phyloP scores from a whole-genome alignment of 1,140 invertebrate species.

The Notospermus geniculatus region DNA sequence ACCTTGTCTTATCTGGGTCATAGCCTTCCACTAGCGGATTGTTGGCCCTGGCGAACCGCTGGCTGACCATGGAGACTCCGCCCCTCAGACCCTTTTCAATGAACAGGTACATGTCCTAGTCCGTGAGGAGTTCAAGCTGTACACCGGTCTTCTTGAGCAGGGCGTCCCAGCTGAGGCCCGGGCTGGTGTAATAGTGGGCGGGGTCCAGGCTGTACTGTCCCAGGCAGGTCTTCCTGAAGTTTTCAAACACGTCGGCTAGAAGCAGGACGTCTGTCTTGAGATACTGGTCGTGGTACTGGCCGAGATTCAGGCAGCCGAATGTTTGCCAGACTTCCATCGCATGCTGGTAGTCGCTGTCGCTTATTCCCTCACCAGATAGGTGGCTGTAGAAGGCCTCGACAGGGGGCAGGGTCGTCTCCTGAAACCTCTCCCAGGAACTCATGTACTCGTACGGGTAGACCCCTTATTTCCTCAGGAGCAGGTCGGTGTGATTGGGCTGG shows the following conservation, averaged over 20 bases:
- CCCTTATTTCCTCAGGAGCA: slow-evolving; percentile 31
- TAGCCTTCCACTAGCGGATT: slow-evolving; percentile 30
- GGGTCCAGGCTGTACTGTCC: slow-evolving; percentile 33
- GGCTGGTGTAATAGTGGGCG: slow-evolving; percentile 34
- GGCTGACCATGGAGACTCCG: slow-evolving; percentile 28
- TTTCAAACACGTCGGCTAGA: slow-evolving; percentile 57
- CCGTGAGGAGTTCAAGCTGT: slow-evolving; percentile 29
- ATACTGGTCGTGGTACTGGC: slow-evolving; percentile 56
- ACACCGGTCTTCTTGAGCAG: slow-evolving; percentile 32
- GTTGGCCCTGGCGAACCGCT: slow-evolving; percentile 31
- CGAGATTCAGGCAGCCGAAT: slow-evolving; percentile 44
- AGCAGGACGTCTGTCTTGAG: slow-evolving; percentile 24
- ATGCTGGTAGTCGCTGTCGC: slow-evolving; percentile 31
- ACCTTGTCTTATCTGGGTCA: slow-evolving; percentile 19
- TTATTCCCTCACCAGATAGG: slow-evolving; percentile 19
- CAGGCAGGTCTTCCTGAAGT: slow-evolving; percentile 40
- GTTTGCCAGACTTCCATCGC: slow-evolving; percentile 33
- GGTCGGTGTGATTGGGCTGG: too few species aligned
- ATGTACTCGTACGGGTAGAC: slow-evolving; percentile 44
- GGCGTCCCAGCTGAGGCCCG: slow-evolving; percentile 37
- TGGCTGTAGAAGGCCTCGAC: slow-evolving; percentile 31
- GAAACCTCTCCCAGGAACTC: slow-evolving; percentile 28
- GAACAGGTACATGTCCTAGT: slow-evolving; percentile 34
- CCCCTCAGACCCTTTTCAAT: slow-evolving; percentile 37
- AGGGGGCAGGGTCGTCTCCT: slow-evolving; percentile 32